phyloP scores from a whole-genome alignment of 1,140 invertebrate genomes.

The Heliothis subflexa region DNA sequence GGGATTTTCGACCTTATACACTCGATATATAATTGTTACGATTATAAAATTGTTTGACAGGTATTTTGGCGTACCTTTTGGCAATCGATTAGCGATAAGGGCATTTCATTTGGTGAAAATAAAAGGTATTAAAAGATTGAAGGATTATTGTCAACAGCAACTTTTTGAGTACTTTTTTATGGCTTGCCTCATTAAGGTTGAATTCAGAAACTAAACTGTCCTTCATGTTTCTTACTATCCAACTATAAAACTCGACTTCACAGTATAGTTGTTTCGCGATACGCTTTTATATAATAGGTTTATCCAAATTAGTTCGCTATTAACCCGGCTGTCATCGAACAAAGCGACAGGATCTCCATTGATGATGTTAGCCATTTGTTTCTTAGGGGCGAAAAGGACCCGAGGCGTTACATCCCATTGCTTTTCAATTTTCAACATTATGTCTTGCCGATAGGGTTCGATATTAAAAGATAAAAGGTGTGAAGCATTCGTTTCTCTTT shows the following conservation, averaged over 20 bases:
- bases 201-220: too few species aligned
- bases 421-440: slow-evolving; percentile 51
- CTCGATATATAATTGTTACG: neutral
- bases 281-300: neutral
- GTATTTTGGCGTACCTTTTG: neutral
- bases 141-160: too few species aligned
- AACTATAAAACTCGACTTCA: too few species aligned
- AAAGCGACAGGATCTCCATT: slow-evolving; percentile 2
- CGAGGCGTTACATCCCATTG: neutral
- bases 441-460: slow-evolving; percentile 33
- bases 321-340: slow-evolving; percentile 9
- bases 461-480: slow-evolving; percentile 49
- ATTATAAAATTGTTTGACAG: neutral
- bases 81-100: neutral
- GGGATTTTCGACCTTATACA: slow-evolving; percentile 22
- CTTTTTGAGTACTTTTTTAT: too few species aligned
- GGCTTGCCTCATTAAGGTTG: too few species aligned
- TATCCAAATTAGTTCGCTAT: slow-evolving; percentile 2
- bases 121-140: too few species aligned
- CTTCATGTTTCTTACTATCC: too few species aligned
- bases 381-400: slow-evolving; percentile 46
- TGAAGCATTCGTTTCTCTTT: slow-evolving; percentile 75
- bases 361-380: slow-evolving; percentile 46
- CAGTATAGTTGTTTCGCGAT: too few species aligned
- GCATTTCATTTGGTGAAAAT: neutral